Base-by-base conservation (phyloP, 2,797 vertebrate species). In the Orestias chungarensis region DNA sequence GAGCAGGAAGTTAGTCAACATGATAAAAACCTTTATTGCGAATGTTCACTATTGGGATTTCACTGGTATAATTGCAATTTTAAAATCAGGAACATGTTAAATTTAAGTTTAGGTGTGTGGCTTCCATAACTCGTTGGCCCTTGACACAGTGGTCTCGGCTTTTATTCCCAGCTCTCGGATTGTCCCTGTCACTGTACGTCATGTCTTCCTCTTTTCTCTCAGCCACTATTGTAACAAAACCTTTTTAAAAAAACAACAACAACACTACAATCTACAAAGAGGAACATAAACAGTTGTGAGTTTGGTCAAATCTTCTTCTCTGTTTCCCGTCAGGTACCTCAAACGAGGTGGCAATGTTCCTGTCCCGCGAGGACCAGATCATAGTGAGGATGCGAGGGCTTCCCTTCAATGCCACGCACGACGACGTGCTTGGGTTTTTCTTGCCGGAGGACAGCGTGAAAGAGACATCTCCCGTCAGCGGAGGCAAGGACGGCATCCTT, bases 371-470 rank as follows among this genome's bases (percentile, higher is more conserved):
- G 91, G 96, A 97, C 82, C 97, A 98, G 91, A 95, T 98, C 78
- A 98, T 99, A 47, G 93, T 99, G 83, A 92, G 97, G 79, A 97
- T 99, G 93, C 94, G 97, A 70, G 97, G 97, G 33, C 95, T 99
- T n/a, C 97, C 97, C 0, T 99, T 99, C 89, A 97, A 95, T 0
- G 97, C 97, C 71, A 97, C 97, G 0, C 94, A 95, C 0, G 94
- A 96, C 54, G 97, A 99, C 15, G 97, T 99, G 80, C 86, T 99
- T 27, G 80, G 92, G 18, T 99, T 99, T 90, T 95, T 99, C 88
- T 95, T 95, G 3, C 91, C 91, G 3, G 88, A 18, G 33, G 91
- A 93, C 1, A 83, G 55, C 1, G 79, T 85, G 0, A 88, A 88
- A n/a, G 92, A 91, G 64, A 92, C 89, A 5, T 98, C 96, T 82